Conservation (phyloP, 2,888 invertebrate species). For the Drosophila heteroneura region DNA sequence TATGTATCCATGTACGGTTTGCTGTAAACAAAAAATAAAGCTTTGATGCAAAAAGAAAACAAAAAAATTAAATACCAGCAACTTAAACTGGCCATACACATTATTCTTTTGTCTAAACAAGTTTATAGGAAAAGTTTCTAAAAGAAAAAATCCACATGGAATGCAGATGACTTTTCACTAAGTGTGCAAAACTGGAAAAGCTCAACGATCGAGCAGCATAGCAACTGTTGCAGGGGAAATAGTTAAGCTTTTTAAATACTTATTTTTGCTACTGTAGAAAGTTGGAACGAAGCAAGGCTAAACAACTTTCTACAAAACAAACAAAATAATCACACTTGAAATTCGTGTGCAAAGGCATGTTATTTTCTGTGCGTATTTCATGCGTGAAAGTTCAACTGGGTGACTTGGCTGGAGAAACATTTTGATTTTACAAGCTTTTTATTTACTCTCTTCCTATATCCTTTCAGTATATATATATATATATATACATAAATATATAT, state of each 20-base stretch:
- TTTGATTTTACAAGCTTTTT: slow-evolving; percentile 17
- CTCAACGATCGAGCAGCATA: background rate
- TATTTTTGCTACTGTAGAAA: background rate
- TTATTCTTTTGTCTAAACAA: background rate
- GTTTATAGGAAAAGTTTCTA: background rate
- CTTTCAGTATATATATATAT: slow-evolving; percentile 9
- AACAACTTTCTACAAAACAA: background rate
- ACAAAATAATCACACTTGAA: background rate
- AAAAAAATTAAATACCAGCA: slow-evolving; percentile 10
- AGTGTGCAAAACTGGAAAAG: background rate
- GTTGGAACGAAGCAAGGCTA: background rate
- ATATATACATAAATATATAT: slow-evolving; percentile 4
- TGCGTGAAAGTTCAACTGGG: slow-evolving; percentile 43
- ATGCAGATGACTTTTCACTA: background rate
- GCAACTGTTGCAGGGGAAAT: background rate
- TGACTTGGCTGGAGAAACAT: slow-evolving; percentile 18
- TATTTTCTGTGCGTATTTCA: slow-evolving; percentile 43
- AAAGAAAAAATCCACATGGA: slow-evolving; percentile 1
- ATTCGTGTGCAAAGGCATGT: background rate
- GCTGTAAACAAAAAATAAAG: slow-evolving; percentile 3
- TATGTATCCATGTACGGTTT: slow-evolving; percentile 2
- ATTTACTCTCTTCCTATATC: slow-evolving; percentile 6
- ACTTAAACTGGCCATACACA: slow-evolving; percentile 2
- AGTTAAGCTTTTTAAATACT: background rate
- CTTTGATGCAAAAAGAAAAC: background rate